phyloP scores from a whole-genome alignment of 2,888 invertebrate genomes.

The Stenoptilia bipunctidactyla region DNA sequence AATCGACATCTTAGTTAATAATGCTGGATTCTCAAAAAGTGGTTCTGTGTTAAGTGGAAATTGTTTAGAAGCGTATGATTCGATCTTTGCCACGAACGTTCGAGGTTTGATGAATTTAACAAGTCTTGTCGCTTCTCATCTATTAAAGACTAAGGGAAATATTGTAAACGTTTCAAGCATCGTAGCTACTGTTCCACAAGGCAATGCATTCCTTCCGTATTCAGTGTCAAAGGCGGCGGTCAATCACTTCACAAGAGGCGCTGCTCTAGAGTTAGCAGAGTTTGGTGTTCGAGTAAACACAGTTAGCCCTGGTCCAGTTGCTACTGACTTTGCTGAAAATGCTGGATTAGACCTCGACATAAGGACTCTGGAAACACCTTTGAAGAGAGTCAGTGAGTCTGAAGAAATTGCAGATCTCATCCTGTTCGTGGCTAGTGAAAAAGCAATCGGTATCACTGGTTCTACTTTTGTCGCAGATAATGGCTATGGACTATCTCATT shows the following conservation, averaged over 20 bases:
- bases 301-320: slow-evolving; percentile 12
- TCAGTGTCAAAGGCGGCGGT: slow-evolving; percentile 12
- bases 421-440: slow-evolving; percentile 25
- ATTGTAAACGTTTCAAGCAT: slow-evolving; percentile 27
- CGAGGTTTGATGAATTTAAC: slow-evolving; percentile 20
- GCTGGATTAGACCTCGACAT: slow-evolving; percentile 62
- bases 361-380: background rate
- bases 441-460: slow-evolving; percentile 25
- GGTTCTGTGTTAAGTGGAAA: slow-evolving; percentile 13
- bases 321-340: slow-evolving; percentile 24
- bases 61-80: slow-evolving; percentile 19
- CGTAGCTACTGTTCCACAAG: slow-evolving; percentile 57
- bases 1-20: slow-evolving; percentile 28
- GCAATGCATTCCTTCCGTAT: slow-evolving; percentile 78
- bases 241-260: slow-evolving; percentile 13
- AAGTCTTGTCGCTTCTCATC: slow-evolving; percentile 18
- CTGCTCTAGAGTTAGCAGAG: slow-evolving; percentile 10
- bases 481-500: slow-evolving; percentile 15
- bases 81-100: slow-evolving; percentile 21
- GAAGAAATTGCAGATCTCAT: slow-evolving; percentile 23
- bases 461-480: slow-evolving; percentile 18
- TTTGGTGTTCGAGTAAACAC: slow-evolving; percentile 14
- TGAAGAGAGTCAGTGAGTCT: slow-evolving; percentile 7
- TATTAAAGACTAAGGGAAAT: slow-evolving; percentile 25
- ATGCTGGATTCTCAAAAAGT: slow-evolving; percentile 22